Base-by-base conservation (phyloP, 1,140 invertebrate species). In the Probaryconus sp. region DNA sequence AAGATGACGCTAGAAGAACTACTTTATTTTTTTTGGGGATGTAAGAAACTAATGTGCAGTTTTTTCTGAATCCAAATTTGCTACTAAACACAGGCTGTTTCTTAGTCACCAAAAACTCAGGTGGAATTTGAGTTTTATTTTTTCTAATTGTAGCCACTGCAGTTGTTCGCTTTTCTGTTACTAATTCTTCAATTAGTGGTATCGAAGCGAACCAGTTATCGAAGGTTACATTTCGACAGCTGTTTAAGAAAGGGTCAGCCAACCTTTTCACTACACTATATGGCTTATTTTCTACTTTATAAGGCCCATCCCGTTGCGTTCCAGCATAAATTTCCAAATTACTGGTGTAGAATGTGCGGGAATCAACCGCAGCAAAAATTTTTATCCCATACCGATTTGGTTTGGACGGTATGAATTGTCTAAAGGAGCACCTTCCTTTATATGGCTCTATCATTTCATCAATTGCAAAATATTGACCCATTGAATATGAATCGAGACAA, bases 311-410 rank as follows among this genome's bases (percentile, higher is more conserved):
- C 48, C 65, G 67, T 38, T 77, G 51, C 35, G 79, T 78, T 31
- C 65, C 79, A 31, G 70, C 67, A 56, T 82, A 81, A 24, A 81
- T 67, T 58, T 80, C 69, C 37, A 74, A 47, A 56, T 81, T 80
- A 10, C 17, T 18, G 10, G 69, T 77, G 56, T 78, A 79, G 40
- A 51, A 78, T 20, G 30, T 68, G 24, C 37, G 35, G 3, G 74
- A 65, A 76, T 79, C 73, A 5, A 56, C 51, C 9, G 77, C 17
- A 13, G 67, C 45, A 64, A 60, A 79, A 9, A 78, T 68, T 79
- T 87, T 87, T 38, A 88, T 76, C 1, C 85, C 88, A 72, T 87
- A 88, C 51, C 83, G 81, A n/a, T 42, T 73, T 5, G 83, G 84
- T 77, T 87, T 88, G 17, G 65, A 70, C 28, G 79, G 76, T 16